Conservation (phyloP, 1,140 invertebrate genomes). For the Diprion similis region DNA sequence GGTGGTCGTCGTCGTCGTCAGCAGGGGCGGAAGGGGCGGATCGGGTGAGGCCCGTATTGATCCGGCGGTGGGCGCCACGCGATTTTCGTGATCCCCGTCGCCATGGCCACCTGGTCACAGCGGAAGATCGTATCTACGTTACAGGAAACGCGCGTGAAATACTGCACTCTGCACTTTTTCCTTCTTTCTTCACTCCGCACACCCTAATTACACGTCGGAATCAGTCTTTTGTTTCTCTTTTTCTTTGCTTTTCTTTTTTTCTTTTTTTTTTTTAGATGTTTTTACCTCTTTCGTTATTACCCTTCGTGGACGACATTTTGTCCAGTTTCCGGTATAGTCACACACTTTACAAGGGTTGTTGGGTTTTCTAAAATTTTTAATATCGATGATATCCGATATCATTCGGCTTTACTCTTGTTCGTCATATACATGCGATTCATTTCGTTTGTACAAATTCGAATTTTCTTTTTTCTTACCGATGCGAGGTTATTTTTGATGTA, state of each 20-base stretch:
- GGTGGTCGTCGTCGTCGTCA: no score
- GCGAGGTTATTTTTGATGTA: no score
- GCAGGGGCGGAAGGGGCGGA: not conserved
- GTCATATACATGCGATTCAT: no score
- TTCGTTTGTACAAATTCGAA: no score
- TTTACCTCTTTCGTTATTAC: not conserved
- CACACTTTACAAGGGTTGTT: no score
- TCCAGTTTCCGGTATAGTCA: no score
- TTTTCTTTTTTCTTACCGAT: no score
- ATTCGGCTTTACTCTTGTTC: no score
- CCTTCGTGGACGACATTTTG: no score
- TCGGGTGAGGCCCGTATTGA: constrained; percentile 46
- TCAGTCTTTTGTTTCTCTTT: not conserved
- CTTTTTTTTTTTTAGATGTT: not conserved
- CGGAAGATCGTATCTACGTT: constrained; percentile 55
- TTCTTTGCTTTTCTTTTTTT: not conserved
- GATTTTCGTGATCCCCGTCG: constrained; percentile 62
- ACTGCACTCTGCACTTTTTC: not conserved
- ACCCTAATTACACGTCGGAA: not conserved
- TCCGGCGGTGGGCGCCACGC: constrained; percentile 59
- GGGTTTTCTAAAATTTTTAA: no score
- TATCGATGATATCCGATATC: no score
- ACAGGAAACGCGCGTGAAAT: constrained; percentile 25
- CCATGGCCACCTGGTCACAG: constrained; percentile 61
- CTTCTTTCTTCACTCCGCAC: not conserved